Percentiles rank a stretch among this genome's conserved stretches.
phyloP scores from a whole-genome alignment of 2,113 vertebrate species.

The Seriola rivoliana region DNA sequence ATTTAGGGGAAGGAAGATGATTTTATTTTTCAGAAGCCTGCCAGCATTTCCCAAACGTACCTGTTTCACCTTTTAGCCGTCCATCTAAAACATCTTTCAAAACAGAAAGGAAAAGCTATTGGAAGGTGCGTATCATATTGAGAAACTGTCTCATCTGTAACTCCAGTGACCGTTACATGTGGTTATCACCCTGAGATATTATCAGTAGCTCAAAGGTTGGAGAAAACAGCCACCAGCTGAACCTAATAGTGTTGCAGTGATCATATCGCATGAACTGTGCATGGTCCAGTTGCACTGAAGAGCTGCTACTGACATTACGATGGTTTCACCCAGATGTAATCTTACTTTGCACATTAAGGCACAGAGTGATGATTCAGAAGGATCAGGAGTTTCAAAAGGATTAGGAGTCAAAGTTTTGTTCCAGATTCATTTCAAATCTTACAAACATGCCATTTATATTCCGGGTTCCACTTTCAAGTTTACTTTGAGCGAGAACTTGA shows the following conservation, averaged over 20 bases:
- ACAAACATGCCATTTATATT: slow-evolving; percentile 21
- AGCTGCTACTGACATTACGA: slow-evolving; percentile 16
- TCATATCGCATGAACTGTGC: neutral
- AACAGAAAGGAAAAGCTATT: neutral
- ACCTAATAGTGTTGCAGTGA: neutral
- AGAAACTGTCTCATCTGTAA: neutral
- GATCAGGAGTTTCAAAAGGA: slow-evolving; percentile 1
- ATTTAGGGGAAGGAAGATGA: neutral
- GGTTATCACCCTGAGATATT: neutral
- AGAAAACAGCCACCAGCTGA: neutral
- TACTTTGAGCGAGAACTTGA: slow-evolving; percentile 26
- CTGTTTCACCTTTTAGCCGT: neutral
- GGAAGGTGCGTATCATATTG: neutral
- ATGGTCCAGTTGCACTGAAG: neutral
- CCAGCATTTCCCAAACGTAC: too few species aligned
- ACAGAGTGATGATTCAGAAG: neutral
- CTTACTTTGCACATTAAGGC: neutral
- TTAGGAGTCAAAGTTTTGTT: slow-evolving; percentile 9
- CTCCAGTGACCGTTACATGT: too few species aligned
- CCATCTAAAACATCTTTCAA: neutral
- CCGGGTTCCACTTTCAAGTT: slow-evolving; percentile 28
- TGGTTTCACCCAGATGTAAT: neutral
- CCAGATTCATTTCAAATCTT: slow-evolving; percentile 5
- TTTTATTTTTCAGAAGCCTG: neutral
- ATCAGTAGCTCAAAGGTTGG: neutral